A percentile compares a stretch with the other conserved stretches of the same genome.
These are phyloP conservation scores for Astatotilapia flaviijosephi DNA, from an alignment of 2,113 vertebrate species.

Conservation along the genomic window DNA sequence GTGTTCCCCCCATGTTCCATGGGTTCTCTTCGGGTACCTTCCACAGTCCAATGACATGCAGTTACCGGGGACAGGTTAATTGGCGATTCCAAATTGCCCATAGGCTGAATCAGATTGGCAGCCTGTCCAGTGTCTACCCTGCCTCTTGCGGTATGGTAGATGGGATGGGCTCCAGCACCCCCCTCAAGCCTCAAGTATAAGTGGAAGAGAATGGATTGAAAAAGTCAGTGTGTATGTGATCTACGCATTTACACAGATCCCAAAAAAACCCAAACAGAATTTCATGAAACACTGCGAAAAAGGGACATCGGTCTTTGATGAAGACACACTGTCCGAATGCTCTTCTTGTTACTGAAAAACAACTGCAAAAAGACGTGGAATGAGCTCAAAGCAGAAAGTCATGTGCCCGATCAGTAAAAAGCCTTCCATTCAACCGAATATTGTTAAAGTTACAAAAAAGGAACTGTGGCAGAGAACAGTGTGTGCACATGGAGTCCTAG, in stretches of 20 bases:
- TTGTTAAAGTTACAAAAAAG: background rate
- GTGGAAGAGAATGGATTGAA: background rate
- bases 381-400: background rate
- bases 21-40: background rate
- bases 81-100: accelerated
- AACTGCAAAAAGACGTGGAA: background rate
- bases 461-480: background rate
- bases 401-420: background rate
- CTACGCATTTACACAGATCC: background rate
- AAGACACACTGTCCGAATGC: background rate
- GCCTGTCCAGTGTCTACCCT: background rate
- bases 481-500: background rate
- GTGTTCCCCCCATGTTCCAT: background rate
- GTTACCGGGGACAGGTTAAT: accelerated
- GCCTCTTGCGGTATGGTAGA: background rate
- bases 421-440: accelerated
- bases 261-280: background rate
- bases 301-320: background rate
- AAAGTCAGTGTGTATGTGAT: background rate
- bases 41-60: background rate
- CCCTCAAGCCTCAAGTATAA: background rate
- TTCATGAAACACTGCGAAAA: background rate
- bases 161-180: background rate
- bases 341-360: background rate
- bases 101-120: background rate